Conservation (phyloP, 2,888 invertebrate species). For the Epistrophe eligans region DNA sequence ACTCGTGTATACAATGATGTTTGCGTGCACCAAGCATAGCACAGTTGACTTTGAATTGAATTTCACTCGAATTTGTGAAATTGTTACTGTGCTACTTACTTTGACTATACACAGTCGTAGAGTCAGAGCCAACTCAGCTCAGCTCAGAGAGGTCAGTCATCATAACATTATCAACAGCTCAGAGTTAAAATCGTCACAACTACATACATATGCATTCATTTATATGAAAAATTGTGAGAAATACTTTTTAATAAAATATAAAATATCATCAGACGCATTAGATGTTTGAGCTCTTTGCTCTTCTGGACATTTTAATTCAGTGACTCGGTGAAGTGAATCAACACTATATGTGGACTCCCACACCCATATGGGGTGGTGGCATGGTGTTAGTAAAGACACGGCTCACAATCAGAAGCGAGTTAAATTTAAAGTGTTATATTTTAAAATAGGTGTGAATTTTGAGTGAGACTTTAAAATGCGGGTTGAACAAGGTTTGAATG, state of each 20-base stretch:
- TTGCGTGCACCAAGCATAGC: constrained; percentile 56
- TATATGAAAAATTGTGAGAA: constrained; percentile 5
- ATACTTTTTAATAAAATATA: constrained; percentile 30
- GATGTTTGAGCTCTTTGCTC: background rate
- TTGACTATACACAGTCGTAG: background rate
- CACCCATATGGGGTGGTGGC: constrained; percentile 14
- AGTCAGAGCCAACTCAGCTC: constrained; percentile 23
- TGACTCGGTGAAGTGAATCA: background rate
- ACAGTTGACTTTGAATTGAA: constrained; percentile 54
- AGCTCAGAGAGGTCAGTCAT: constrained; percentile 11
- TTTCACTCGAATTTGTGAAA: constrained; percentile 42
- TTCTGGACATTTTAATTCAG: background rate
- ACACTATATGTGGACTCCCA: background rate
- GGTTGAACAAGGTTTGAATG: constrained; percentile 52
- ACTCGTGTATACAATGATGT: background rate
- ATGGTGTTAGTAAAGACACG: constrained; percentile 51
- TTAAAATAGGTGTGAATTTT: constrained; percentile 51
- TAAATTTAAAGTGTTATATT: constrained; percentile 30
- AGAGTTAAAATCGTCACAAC: background rate
- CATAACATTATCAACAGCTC: too few species aligned
- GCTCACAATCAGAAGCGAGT: constrained; percentile 17
- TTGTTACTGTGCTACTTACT: constrained; percentile 51
- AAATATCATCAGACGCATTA: background rate
- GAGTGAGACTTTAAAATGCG: constrained; percentile 47
- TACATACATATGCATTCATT: constrained; percentile 15